phyloP scores from a whole-genome alignment of 2,888 invertebrate species.

The Polydrusus pterygomalis region DNA sequence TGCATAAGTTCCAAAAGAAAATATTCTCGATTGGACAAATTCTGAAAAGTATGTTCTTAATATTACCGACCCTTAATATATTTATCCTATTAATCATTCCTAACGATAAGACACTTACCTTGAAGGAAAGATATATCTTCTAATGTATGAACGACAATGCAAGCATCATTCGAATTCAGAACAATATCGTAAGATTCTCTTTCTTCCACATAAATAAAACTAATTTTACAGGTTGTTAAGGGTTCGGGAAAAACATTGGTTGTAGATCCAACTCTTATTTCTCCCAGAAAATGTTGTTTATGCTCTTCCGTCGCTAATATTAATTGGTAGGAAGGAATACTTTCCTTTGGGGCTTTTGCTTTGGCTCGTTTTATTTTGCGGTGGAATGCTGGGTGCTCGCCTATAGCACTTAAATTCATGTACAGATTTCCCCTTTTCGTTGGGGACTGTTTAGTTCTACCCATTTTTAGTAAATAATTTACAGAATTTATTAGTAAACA shows the following conservation, averaged over 20 bases:
- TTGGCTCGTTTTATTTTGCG: slow-evolving; percentile 21
- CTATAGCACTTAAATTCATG: slow-evolving; percentile 39
- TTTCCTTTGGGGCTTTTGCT: slow-evolving; percentile 22
- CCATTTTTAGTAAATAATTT: slow-evolving; percentile 42
- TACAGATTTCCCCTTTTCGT: slow-evolving; percentile 40
- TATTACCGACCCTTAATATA: too few relatives aligned
- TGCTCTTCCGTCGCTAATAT: slow-evolving; percentile 51
- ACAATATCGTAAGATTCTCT: slow-evolving; percentile 17
- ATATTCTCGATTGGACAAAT: slow-evolving; percentile 63
- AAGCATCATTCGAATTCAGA: slow-evolving; percentile 59
- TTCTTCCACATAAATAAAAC: slow-evolving; percentile 54
- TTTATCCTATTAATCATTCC: too few relatives aligned
- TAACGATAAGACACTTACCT: slow-evolving; percentile 10
- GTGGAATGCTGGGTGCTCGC: slow-evolving; percentile 36
- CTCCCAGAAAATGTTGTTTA: slow-evolving; percentile 60
- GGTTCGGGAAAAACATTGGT: slow-evolving; percentile 63
- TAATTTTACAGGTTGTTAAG: slow-evolving; percentile 62
- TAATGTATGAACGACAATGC: slow-evolving; percentile 58
- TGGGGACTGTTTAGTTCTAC: slow-evolving; percentile 53
- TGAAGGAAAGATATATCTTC: slow-evolving; percentile 55
- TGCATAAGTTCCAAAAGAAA: slow-evolving; percentile 61
- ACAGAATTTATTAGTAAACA: too few relatives aligned
- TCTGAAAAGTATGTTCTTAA: slow-evolving; percentile 56
- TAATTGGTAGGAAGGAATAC: slow-evolving; percentile 38
- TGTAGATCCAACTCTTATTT: slow-evolving; percentile 63